phyloP scores from a whole-genome alignment of 2,113 vertebrate species.

The Engystomops pustulosus region DNA sequence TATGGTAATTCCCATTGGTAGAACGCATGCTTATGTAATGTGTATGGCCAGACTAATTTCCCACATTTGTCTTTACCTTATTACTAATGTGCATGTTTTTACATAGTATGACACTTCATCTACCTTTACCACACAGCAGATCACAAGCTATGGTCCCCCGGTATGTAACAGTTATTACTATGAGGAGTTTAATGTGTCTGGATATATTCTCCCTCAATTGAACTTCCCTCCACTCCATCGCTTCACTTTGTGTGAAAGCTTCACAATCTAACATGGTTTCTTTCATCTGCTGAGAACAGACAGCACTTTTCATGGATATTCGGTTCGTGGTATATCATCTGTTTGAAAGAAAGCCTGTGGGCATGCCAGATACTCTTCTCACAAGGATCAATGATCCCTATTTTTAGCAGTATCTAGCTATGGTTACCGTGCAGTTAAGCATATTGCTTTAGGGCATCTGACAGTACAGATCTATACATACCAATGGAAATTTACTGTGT shows the following conservation, averaged over 20 bases:
- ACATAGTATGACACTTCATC: no score
- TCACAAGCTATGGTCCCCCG: neutral
- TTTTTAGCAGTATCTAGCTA: conserved; percentile 8
- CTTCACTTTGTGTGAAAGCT: neutral
- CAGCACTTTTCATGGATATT: conserved; percentile 8
- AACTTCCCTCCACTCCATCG: neutral
- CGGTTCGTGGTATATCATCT: neutral
- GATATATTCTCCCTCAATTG: no score
- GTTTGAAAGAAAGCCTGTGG: neutral
- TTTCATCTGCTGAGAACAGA: conserved; percentile 18
- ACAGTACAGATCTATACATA: conserved; percentile 2
- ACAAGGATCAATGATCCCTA: conserved; percentile 13
- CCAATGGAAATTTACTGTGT: neutral
- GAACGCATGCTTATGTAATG: no score
- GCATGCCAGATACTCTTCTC: conserved; percentile 18
- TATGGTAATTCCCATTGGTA: no score
- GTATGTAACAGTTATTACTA: neutral
- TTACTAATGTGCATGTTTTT: no score
- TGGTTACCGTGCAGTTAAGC: conserved; percentile 5
- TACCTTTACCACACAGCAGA: neutral
- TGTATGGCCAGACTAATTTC: no score
- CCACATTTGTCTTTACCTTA: no score
- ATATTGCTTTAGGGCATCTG: neutral
- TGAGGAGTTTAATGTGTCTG: no score
- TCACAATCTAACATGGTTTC: neutral